Percentiles rank a stretch among this genome's conserved stretches.
Evolutionary conservation across 2,113 vertebrate genomes (phyloP).

Genomic region (Antechinus flavipes): DNA sequence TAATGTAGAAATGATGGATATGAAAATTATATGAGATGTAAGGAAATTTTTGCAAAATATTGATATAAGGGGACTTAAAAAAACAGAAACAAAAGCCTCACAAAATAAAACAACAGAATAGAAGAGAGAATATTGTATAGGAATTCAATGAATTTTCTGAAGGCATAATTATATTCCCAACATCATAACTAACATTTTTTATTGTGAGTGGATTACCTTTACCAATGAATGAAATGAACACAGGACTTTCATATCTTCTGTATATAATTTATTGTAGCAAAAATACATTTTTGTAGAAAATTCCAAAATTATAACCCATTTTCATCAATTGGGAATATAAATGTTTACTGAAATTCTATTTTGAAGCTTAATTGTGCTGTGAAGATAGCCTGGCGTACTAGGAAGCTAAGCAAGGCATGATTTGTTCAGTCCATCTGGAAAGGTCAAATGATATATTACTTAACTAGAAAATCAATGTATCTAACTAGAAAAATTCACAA

Average conservation of each 20-base stretch:
- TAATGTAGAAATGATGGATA: not conserved
- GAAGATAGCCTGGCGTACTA: not conserved
- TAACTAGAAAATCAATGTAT: not conserved
- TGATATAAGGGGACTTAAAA: not conserved
- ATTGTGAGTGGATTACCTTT: not conserved
- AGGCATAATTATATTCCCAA: not conserved
- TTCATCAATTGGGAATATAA: not conserved
- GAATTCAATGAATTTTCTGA: not conserved
- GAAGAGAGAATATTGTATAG: not conserved
- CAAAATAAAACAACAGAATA: not conserved
- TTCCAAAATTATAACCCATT: not conserved
- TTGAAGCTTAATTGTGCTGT: not conserved
- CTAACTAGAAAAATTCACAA: not conserved
- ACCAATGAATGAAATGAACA: not conserved
- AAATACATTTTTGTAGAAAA: not conserved
- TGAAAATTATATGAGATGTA: constrained; percentile 7
- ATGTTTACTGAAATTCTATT: not conserved
- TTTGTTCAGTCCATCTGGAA: not conserved
- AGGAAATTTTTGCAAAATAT: not conserved
- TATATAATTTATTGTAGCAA: not conserved
- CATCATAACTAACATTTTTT: not conserved
- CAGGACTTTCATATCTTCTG: not conserved
- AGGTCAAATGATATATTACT: not conserved
- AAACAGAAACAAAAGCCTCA: not conserved
- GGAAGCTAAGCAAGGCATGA: not conserved